Evolutionary conservation across 2,113 vertebrate genomes (phyloP), one percentile per base, ranked within the genome.

Genomic region (Periophthalmus modestus): DNA sequence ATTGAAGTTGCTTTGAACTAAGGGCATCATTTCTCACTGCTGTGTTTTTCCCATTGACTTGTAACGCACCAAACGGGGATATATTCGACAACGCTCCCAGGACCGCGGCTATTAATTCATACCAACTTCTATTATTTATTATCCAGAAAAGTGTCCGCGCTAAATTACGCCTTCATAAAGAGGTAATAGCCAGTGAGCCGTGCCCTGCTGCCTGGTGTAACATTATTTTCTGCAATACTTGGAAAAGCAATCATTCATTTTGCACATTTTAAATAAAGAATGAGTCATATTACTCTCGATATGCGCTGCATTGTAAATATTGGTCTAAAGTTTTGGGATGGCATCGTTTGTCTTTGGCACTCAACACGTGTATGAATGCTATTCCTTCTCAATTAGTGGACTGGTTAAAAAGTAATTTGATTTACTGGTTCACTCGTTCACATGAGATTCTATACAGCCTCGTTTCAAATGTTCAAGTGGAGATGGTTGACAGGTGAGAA

Each of bases 1-100:
- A 94, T 91, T 93, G 92, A 94, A 93, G 92, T 91, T 91, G 79
- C 91, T 94, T 93, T 94, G 92, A 94, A 94, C 92, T 91, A 83
- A 84, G 86, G 87, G 87, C 91, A 91, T 91, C 88, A 88, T 93
- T 92, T 91, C 91, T 93, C 89, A 88, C 82, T 79, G 89, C 83
- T 48, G 16, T 48, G 71, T 76, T 79, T 62, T 63, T 54, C 33
- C 69, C 54, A 50, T 72, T 67, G 66, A 79, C 66, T 77, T 82
- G 71, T 82, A 82, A 88, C 82, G 85, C 69, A 33, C 80, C 79
- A 82, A 89, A 89, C 72, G 65, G 63, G 71, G 48, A 78, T 34
- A 66, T 63, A 72, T 79, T 80, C 68, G 74, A 61, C 50, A 68
- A 18, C 57, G 68, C 50, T 34, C 67, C 66, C 5, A 72, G 78